A percentile compares a stretch with the other conserved stretches of the same genome.
Conservation (phyloP, 2,888 invertebrate species). For the Caenorhabditis afra region DNA sequence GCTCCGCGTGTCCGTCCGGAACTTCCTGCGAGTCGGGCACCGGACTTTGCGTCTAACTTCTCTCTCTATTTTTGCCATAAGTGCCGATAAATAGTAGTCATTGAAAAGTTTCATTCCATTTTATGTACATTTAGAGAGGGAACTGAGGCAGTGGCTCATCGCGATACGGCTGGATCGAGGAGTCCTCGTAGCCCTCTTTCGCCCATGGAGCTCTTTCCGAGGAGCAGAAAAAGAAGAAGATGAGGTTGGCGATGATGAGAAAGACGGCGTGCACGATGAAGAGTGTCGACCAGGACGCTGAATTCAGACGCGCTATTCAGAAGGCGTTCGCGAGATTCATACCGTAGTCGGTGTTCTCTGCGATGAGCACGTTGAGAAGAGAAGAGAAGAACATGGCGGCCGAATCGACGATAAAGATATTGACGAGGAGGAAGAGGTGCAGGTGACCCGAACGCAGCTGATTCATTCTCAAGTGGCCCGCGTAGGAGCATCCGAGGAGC, state of each 20-base stretch:
- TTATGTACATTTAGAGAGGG: constrained; percentile 62
- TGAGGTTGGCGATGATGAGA: constrained; percentile 63
- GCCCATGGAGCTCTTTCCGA: constrained; percentile 68
- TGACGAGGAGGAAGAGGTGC: constrained; percentile 68
- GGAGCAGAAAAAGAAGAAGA: constrained; percentile 67
- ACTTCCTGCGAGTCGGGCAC: constrained; percentile 35
- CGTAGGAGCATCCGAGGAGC: constrained; percentile 64
- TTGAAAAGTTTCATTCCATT: constrained; percentile 8
- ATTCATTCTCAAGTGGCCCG: constrained; percentile 63
- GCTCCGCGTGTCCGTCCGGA: constrained; percentile 52
- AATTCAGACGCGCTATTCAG: constrained; percentile 3
- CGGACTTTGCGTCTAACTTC: constrained; percentile 43
- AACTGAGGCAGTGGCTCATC: constrained; percentile 70
- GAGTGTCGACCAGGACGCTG: constrained; percentile 66
- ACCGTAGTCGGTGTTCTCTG: constrained; percentile 71
- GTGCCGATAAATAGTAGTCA: constrained; percentile 6
- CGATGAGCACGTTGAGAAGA: constrained; percentile 66
- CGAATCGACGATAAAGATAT: constrained; percentile 64
- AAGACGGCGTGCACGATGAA: constrained; percentile 68
- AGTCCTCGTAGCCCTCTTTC: constrained; percentile 68
- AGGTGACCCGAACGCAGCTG: constrained; percentile 65
- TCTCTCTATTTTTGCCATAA: constrained; percentile 8
- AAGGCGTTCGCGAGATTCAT: background rate
- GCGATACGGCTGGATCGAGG: constrained; percentile 67
- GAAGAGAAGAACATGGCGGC: constrained; percentile 66